phyloP scores from a whole-genome alignment of 2,797 vertebrate genomes.

The Mormyrops attenuatus region DNA sequence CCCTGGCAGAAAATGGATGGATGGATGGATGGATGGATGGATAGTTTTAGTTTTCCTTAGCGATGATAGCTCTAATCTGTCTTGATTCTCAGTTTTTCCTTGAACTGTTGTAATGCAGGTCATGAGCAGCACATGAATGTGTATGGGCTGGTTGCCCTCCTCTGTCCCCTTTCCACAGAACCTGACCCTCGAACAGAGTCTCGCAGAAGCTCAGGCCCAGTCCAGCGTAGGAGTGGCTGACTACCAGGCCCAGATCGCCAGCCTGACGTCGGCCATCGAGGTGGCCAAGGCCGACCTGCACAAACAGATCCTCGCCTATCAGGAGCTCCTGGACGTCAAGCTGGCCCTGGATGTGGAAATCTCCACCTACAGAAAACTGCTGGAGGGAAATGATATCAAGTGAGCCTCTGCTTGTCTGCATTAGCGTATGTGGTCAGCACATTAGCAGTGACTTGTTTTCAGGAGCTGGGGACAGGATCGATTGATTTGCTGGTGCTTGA shows the following conservation, averaged over 20 bases:
- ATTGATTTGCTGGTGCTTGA: background rate
- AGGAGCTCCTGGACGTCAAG: conserved; percentile 55
- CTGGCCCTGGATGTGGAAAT: conserved; percentile 55
- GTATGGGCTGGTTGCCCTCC: background rate
- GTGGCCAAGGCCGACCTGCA: conserved; percentile 51
- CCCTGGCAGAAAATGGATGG: background rate
- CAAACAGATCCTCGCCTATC: conserved; percentile 54
- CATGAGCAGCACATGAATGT: background rate
- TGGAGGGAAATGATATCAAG: conserved; percentile 55
- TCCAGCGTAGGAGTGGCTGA: conserved; percentile 49
- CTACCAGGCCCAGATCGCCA: conserved; percentile 48
- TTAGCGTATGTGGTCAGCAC: background rate
- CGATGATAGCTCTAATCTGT: background rate
- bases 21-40: background rate
- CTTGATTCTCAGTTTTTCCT: background rate
- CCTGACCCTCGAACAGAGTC: conserved; percentile 45
- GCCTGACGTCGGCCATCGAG: conserved; percentile 51
- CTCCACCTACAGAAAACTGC: conserved; percentile 50
- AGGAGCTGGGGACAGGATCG: background rate
- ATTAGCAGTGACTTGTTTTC: background rate
- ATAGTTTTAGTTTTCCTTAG: background rate
- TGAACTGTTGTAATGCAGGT: background rate
- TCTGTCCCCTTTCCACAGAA: conserved; percentile 35
- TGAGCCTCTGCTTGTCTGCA: conserved; percentile 29
- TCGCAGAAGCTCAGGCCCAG: conserved; percentile 47